Conservation (phyloP, 2,113 vertebrate species). For the Aplodontia rufa region DNA sequence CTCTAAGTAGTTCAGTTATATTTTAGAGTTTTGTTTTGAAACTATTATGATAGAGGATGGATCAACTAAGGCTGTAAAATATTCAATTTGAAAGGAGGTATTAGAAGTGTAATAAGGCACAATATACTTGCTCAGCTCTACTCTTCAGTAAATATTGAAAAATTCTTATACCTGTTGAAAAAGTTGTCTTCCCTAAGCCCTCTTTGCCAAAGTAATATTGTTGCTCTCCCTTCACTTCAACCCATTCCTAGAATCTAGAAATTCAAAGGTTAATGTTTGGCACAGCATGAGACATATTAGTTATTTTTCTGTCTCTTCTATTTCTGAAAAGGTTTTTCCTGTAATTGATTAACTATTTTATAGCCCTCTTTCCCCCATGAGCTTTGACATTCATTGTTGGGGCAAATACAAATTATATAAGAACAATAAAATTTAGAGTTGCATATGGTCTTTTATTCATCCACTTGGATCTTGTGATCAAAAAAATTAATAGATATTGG, state of each 20-base stretch:
- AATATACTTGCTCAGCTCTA: not conserved
- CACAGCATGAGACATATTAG: not conserved
- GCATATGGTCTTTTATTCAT: not conserved
- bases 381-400: too few species aligned
- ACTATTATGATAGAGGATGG: not conserved
- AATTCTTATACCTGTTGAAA: not conserved
- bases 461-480: not conserved
- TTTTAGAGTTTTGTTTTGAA: not conserved
- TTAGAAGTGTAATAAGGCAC: not conserved
- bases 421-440: not conserved
- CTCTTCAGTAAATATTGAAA: not conserved
- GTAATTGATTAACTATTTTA: not conserved
- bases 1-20: not conserved
- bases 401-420: not conserved
- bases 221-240: fast-evolving
- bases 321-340: not conserved
- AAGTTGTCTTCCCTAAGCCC: not conserved
- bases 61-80: not conserved
- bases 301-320: not conserved
- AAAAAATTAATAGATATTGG: not conserved
- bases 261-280: not conserved
- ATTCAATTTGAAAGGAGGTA: not conserved
- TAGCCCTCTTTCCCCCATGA: not conserved
- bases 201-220: not conserved
- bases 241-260: not conserved